These are phyloP conservation scores for Triplophysa tibetana DNA, from an alignment of 2,113 vertebrate species.

Conservation along the genomic window DNA sequence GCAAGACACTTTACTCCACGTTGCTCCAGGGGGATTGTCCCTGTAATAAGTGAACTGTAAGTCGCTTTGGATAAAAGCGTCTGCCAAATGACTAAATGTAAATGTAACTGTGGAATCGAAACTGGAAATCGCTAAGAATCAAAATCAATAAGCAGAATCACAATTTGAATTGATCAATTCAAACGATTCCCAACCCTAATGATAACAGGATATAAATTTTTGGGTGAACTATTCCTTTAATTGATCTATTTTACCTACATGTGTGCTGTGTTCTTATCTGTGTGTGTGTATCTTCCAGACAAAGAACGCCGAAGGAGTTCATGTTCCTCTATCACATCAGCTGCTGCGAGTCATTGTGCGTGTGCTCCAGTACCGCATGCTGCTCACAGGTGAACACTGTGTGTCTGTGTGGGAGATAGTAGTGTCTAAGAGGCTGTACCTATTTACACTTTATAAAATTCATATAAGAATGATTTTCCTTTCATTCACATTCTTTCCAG, in stretches of 20 bases:
- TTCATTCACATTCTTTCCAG: slow-evolving; percentile 69
- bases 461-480: slow-evolving; percentile 1
- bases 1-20: too few species aligned
- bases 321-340: slow-evolving; percentile 80
- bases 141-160: too few species aligned
- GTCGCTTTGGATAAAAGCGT: too few species aligned
- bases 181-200: too few species aligned
- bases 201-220: too few species aligned
- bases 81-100: too few species aligned
- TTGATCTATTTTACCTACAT: not conserved
- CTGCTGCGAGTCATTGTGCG: slow-evolving; percentile 87
- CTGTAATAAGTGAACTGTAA: too few species aligned
- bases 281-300: slow-evolving; percentile 64
- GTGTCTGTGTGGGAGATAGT: not conserved
- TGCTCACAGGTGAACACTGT: slow-evolving; percentile 84
- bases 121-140: too few species aligned
- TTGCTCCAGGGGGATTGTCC: too few species aligned
- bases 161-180: too few species aligned
- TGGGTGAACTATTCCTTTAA: too few species aligned
- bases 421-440: not conserved
- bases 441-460: not conserved
- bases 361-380: slow-evolving; percentile 89
- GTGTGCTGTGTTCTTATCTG: not conserved
- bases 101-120: too few species aligned
- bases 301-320: slow-evolving; percentile 72